Base-by-base conservation (phyloP, 2,113 vertebrate genomes). In the Centropristis striata region DNA sequence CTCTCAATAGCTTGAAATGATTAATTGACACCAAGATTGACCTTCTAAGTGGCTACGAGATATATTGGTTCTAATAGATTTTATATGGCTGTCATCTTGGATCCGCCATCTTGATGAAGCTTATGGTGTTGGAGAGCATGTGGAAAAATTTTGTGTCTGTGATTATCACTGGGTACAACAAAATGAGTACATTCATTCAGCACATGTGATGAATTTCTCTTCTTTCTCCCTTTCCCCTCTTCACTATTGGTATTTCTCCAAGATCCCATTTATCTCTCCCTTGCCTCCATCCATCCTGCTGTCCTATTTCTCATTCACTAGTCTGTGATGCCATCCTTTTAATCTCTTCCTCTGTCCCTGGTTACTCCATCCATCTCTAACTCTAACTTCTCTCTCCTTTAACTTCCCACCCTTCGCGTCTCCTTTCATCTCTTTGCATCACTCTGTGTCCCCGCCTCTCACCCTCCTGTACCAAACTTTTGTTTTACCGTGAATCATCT, bases 401-500 rank as follows among this genome's bases (percentile, higher is more conserved):
- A 14, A 27, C 25, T 39, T 28, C 32, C 20, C 8, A 2, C 10
- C 4, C 14, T 13, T 57, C 14, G 49, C 28, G 0, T 21, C 20
- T 51, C 14, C 46, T 70, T 57, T 79, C 41, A 64, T 63, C 11
- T 64, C 27, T 71, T 59, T 51, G 53, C 75, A 71, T 79, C 59
- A 57, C 41, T 54, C 54, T 36, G 25, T 27, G 32, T 36, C 36
- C 25, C 41, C 15, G 12, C 44, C 25, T 69, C 54, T 32, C 28
- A 4, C 8, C 32, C 25, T 42, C 12, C 21, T 57, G 28, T 13
- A 39, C 13, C 28, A 54, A 53, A 47, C 23, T 72, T 58, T 58
- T 46, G 49, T 72, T 58, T 65, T 3, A 64, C 21, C 15, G 32
- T 32, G 32, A 3, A 32, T 32, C 32, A 32, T 32, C 41, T 21